Percentiles rank a stretch among this genome's conserved stretches.
These are phyloP conservation scores for Eurytemora carolleeae DNA, from an alignment of 1,140 invertebrate genomes.

Conservation along the genomic window DNA sequence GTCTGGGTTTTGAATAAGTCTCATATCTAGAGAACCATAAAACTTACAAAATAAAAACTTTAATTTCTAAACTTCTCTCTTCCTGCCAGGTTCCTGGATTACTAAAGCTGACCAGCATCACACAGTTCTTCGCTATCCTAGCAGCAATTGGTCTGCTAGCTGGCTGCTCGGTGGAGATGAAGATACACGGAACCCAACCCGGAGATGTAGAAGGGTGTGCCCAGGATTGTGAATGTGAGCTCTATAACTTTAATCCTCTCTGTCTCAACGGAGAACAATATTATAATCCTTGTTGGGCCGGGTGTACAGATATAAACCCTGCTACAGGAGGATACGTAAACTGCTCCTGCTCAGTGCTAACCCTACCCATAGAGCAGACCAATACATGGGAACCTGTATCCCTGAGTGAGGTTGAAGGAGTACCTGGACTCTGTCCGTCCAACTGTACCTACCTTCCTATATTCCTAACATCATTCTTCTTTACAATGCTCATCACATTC, in stretches of 20 bases:
- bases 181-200: not conserved
- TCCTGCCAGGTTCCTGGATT: not conserved
- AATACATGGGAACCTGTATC: no score
- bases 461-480: slow-evolving; percentile 3
- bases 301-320: slow-evolving; percentile 14
- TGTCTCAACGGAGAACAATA: slow-evolving; percentile 16
- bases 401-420: not conserved
- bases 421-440: not conserved
- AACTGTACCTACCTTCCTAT: slow-evolving; percentile 3
- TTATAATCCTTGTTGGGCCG: slow-evolving; percentile 23
- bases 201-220: not conserved
- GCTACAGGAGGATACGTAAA: not conserved
- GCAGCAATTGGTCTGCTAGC: not conserved
- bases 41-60: no score
- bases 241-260: not conserved
- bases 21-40: no score
- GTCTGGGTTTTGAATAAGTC: no score
- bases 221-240: not conserved
- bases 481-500: slow-evolving; percentile 10
- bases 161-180: not conserved
- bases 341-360: not conserved
- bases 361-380: no score
- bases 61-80: no score
- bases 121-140: not conserved
- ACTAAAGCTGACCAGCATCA: not conserved